Evolutionary conservation across 2,888 invertebrate species (phyloP), one percentile per base, ranked within the genome.

Genomic region (Mycalesis mineus): DNA sequence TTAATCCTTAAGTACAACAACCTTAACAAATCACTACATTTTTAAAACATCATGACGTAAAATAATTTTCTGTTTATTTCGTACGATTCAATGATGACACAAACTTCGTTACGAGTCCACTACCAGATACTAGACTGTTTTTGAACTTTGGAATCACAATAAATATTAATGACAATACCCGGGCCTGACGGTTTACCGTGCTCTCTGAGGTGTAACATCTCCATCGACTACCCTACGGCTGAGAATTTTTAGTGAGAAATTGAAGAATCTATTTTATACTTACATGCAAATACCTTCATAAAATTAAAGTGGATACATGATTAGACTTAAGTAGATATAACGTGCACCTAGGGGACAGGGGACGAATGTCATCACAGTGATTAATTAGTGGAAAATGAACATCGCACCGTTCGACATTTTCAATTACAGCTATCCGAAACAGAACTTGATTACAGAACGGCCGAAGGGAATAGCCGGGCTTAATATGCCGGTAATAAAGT

Each of bases 311-410:
- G 29, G 37, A 50, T 17, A 58, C 36, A 11, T 40, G 39, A 33
- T 44, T 17, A 15, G 40, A 58, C 57, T 40, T 59, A 44, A 36
- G 45, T 42, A 49, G 49, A 58, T 42, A 41, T 45, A 52, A 55
- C 54, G 45, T 47, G 49, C 37, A 45, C 42, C 69, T 65, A 64
- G 67, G 66, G 66, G 66, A 62, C 52, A 58, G 60, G 73, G 74
- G 75, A 69, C 67, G 74, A 66, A 78, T 82, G 82, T 88, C 86
- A 88, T 88, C 87, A 86, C 74, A 68, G 73, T 81, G 87, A 87
- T 88, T 88, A 88, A 88, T 88, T 87, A 88, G 75, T 87, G 88
- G 83, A 88, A 88, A 88, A 88, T 88, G 88, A 87, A 85, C 87
- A 81, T 80, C 79, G 75, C 77, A 75, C 75, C 77, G 80, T 76